Evolutionary conservation across 2,888 invertebrate genomes (phyloP).

Genomic region (Tinea pellionella): DNA sequence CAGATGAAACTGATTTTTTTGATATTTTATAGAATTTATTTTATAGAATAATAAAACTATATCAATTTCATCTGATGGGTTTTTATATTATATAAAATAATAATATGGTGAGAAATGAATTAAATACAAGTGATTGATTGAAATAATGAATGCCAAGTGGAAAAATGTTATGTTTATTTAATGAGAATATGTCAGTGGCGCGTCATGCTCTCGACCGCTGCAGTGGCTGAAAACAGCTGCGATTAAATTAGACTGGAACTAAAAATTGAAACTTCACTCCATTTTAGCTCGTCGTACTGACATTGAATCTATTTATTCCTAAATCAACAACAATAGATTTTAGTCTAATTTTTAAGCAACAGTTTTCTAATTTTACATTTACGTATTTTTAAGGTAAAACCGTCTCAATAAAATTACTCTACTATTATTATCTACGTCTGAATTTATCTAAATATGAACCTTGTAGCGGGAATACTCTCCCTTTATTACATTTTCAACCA

Average conservation of each 20-base stretch:
- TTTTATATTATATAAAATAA: no score
- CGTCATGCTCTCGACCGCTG: neutral
- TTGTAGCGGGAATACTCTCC: neutral
- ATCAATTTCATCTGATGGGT: no score
- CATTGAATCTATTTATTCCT: conserved; percentile 8
- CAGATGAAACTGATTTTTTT: no score
- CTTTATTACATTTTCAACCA: neutral
- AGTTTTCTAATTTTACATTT: neutral
- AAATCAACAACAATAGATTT: neutral
- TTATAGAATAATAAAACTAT: no score
- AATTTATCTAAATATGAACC: neutral
- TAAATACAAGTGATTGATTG: no score
- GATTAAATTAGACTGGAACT: conserved; percentile 11
- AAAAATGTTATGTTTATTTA: neutral
- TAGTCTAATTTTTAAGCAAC: neutral
- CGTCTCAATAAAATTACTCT: no score
- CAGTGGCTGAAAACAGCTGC: neutral
- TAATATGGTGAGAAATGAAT: no score
- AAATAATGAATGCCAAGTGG: neutral
- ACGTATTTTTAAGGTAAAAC: neutral
- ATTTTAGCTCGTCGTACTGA: conserved; percentile 1
- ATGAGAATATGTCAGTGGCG: neutral
- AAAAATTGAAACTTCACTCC: neutral
- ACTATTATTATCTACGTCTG: neutral
- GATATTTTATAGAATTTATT: no score